Percentiles rank a stretch among this genome's conserved stretches.
Evolutionary conservation across 2,113 vertebrate genomes (phyloP).

Genomic region (Gavia stellata): DNA sequence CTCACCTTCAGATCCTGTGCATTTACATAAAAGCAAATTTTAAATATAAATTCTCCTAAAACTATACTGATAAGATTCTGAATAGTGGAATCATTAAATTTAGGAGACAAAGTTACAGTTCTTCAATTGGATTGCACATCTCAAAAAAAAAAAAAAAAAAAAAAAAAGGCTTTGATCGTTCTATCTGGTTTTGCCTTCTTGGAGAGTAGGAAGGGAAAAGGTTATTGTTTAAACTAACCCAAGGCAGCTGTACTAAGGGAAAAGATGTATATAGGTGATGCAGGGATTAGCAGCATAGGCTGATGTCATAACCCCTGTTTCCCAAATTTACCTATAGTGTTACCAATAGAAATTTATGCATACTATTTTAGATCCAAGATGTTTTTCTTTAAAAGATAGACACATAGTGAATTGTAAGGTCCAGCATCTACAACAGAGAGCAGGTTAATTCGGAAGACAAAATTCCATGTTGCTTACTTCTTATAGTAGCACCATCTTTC

Average conservation of each 20-base stretch:
- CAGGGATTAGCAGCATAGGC: background rate
- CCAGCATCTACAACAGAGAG: background rate
- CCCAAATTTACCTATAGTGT: background rate
- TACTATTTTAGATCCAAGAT: background rate
- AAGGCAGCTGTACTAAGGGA: background rate
- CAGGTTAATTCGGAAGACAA: background rate
- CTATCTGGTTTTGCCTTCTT: background rate
- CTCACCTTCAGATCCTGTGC: background rate
- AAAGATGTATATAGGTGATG: background rate
- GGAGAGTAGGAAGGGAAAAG: background rate
- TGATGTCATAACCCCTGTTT: background rate
- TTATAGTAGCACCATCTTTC: background rate
- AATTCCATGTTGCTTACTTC: background rate
- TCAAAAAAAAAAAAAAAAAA: background rate
- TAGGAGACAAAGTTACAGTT: background rate
- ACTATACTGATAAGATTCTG: background rate
- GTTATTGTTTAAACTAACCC: background rate
- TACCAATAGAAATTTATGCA: background rate
- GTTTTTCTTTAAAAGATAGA: background rate
- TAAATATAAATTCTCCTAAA: background rate
- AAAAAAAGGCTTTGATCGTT: background rate
- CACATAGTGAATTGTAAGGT: background rate
- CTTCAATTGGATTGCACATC: background rate
- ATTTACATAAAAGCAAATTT: background rate
- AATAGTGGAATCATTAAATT: background rate